Conservation (phyloP, 1,140 invertebrate genomes). For the Drosophila navojoa region DNA sequence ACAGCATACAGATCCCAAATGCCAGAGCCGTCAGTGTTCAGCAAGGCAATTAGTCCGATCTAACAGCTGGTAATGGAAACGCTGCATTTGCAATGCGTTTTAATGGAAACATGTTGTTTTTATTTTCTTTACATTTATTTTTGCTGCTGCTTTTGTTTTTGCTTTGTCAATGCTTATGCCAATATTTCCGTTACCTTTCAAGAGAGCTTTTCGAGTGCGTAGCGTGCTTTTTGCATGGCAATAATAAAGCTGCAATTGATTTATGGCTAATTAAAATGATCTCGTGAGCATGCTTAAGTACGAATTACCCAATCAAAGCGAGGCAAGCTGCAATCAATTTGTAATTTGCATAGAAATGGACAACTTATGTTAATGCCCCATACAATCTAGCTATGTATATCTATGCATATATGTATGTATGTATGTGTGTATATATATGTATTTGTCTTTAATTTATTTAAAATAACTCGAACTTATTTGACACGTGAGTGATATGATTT, state of each 20-base stretch:
- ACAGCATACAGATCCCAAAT: background rate
- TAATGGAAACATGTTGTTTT: background rate
- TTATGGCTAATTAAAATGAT: constrained; percentile 2
- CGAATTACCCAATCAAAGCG: constrained; percentile 2
- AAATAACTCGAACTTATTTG: too few relatives aligned
- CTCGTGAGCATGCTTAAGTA: constrained; percentile 6
- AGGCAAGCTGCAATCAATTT: background rate
- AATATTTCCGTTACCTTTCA: background rate
- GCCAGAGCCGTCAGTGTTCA: background rate
- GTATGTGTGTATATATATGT: background rate
- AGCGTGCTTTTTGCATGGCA: background rate
- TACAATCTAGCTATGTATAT: background rate
- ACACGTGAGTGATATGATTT: too few relatives aligned
- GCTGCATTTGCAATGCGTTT: background rate
- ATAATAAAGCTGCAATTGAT: background rate
- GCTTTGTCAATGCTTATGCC: background rate
- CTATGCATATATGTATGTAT: background rate
- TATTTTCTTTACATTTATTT: too few relatives aligned
- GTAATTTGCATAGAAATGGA: constrained; percentile 3
- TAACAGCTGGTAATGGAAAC: background rate
- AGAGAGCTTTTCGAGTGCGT: background rate
- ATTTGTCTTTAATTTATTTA: too few relatives aligned
- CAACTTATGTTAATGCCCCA: background rate
- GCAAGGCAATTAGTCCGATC: background rate
- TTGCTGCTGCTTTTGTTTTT: background rate